A percentile compares a stretch with the other conserved stretches of the same genome.
Evolutionary conservation across 2,797 vertebrate genomes (phyloP).

Genomic region (Neostethus bicornis): DNA sequence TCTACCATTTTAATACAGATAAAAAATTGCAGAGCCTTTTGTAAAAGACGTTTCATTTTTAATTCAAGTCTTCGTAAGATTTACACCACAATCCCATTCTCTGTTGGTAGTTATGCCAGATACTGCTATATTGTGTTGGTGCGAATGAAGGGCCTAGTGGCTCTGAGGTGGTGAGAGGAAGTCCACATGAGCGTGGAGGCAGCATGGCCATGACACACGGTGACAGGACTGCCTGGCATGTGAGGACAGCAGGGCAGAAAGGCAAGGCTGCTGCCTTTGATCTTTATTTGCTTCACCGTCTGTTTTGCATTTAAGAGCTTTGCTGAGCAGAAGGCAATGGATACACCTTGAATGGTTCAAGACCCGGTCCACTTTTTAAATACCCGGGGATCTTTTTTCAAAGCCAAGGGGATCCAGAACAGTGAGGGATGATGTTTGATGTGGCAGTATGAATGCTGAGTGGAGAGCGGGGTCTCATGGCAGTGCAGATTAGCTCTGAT

Average conservation of each 20-base stretch:
- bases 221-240: constrained; percentile 76
- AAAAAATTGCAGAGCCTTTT: background rate
- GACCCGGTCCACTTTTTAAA: constrained; percentile 74
- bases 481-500: constrained; percentile 67
- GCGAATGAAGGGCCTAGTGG: constrained; percentile 28
- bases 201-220: constrained; percentile 67
- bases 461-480: constrained; percentile 51
- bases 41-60: background rate
- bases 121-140: constrained; percentile 26
- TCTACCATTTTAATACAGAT: constrained; percentile 10
- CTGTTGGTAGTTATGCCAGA: constrained; percentile 15
- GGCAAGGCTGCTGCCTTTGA: constrained; percentile 79
- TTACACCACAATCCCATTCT: background rate
- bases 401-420: constrained; percentile 68
- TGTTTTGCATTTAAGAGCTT: constrained; percentile 83
- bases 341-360: constrained; percentile 78
- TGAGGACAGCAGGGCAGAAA: constrained; percentile 75
- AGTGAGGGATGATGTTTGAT: constrained; percentile 60
- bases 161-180: constrained; percentile 36
- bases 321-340: constrained; percentile 78
- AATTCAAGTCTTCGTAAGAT: background rate
- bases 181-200: constrained; percentile 50
- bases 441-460: constrained; percentile 46
- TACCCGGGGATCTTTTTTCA: constrained; percentile 78
- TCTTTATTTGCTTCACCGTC: constrained; percentile 80